A percentile compares a stretch with the other conserved stretches of the same genome.
These are phyloP conservation scores for Muscidifurax raptorellus DNA, from an alignment of 1,140 invertebrate genomes.

Conservation along the genomic window DNA sequence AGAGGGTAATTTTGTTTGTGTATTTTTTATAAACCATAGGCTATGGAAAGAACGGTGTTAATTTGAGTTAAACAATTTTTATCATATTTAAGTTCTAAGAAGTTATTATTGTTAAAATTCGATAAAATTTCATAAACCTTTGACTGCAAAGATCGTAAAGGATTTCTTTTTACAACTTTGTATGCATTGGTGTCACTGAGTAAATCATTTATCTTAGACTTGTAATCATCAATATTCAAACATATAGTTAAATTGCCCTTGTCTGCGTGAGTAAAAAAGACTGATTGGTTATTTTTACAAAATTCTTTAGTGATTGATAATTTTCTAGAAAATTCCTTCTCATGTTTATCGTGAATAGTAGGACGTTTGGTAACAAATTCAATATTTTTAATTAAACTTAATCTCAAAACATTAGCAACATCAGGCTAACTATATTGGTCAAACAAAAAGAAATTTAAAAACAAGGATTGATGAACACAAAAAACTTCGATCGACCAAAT, in stretches of 20 bases:
- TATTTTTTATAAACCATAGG: neutral
- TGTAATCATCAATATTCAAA: slow-evolving; percentile 7
- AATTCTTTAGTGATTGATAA: neutral
- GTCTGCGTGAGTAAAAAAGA: neutral
- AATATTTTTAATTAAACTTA: too few species aligned
- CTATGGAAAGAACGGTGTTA: neutral
- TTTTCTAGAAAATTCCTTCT: neutral
- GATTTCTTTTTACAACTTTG: neutral
- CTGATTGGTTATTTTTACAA: neutral
- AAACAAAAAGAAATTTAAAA: too few species aligned
- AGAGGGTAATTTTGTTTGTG: neutral
- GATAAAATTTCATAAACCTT: neutral
- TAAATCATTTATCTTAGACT: neutral
- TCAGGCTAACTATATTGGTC: too few species aligned
- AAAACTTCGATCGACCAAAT: too few species aligned
- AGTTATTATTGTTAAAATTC: neutral
- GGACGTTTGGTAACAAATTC: too few species aligned
- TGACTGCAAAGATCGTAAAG: neutral
- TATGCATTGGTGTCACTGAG: neutral
- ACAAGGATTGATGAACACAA: too few species aligned
- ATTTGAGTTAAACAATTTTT: neutral
- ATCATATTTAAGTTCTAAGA: neutral
- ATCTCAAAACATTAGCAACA: too few species aligned
- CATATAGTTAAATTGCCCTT: neutral
- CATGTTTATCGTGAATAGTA: neutral